A percentile compares a stretch with the other conserved stretches of the same genome.
Evolutionary conservation across 1,140 invertebrate species (phyloP).

Genomic region (Mylabris phalerata): DNA sequence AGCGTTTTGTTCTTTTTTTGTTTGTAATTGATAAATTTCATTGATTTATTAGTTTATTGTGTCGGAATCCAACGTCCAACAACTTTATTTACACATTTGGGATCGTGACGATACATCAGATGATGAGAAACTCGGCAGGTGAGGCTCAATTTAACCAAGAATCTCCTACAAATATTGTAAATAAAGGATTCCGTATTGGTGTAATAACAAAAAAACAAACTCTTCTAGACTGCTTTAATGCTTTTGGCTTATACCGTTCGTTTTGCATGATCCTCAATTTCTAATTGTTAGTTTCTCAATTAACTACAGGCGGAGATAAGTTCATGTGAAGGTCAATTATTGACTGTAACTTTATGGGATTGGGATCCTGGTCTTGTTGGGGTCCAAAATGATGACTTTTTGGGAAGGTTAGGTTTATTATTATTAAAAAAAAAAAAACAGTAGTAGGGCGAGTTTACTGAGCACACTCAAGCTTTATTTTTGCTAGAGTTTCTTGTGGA

Average conservation of each 20-base stretch:
- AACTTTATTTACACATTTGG: slow-evolving; percentile 67
- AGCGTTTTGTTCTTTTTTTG: slow-evolving; percentile 21
- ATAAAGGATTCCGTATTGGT: background rate
- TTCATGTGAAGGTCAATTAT: slow-evolving; percentile 60
- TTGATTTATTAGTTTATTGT: slow-evolving; percentile 45
- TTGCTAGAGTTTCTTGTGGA: background rate
- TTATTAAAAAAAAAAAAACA: background rate
- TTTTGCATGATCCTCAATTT: background rate
- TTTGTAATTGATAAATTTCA: slow-evolving; percentile 34
- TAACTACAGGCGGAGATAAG: slow-evolving; percentile 58
- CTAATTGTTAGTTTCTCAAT: background rate
- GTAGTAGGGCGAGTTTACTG: background rate
- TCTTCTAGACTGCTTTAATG: background rate
- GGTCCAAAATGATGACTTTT: slow-evolving; percentile 73
- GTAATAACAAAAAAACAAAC: background rate
- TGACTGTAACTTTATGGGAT: slow-evolving; percentile 72
- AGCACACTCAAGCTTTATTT: slow-evolving; percentile 11
- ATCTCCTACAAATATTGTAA: background rate
- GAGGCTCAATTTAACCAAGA: slow-evolving; percentile 35
- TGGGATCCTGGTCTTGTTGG: slow-evolving; percentile 75
- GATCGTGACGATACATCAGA: slow-evolving; percentile 80
- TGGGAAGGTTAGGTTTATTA: slow-evolving; percentile 62
- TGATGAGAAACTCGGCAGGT: slow-evolving; percentile 79
- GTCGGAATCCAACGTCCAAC: slow-evolving; percentile 60
- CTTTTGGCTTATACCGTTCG: background rate